phyloP scores from a whole-genome alignment of 1,140 invertebrate genomes.

The Bombus confusus region DNA sequence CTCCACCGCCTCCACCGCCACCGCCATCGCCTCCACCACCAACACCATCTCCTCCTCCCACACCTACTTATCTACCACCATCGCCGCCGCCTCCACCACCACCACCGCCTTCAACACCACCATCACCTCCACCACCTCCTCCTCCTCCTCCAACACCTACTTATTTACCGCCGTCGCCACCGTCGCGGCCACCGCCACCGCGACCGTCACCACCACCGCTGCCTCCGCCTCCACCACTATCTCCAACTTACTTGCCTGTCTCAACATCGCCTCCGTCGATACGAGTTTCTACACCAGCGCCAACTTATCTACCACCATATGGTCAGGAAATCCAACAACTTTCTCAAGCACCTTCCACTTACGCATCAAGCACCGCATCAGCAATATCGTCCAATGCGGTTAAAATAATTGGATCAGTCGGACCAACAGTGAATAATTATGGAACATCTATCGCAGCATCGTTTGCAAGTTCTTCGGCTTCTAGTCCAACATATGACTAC shows the following conservation, averaged over 20 bases:
- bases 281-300: slow-evolving; percentile 61
- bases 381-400: not conserved
- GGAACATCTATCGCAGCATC: not conserved
- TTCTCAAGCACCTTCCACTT: not conserved
- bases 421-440: not conserved
- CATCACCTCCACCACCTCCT: slow-evolving; percentile 47
- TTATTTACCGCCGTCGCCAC: slow-evolving; percentile 22
- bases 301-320: slow-evolving; percentile 67
- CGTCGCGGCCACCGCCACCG: slow-evolving; percentile 18
- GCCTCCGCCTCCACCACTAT: slow-evolving; percentile 44
- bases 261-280: not conserved
- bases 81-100: not conserved
- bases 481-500: not conserved
- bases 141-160: not conserved
- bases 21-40: not conserved
- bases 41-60: slow-evolving; percentile 39
- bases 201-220: not conserved
- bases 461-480: not conserved
- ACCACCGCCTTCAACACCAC: not conserved
- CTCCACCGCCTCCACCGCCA: rapidly evolving
- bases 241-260: not conserved
- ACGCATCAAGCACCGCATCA: not conserved
- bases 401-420: slow-evolving; percentile 5
- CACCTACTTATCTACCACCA: not conserved
- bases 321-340: not conserved